Base-by-base conservation (phyloP, 2,113 vertebrate genomes). In the Zeus faber region DNA sequence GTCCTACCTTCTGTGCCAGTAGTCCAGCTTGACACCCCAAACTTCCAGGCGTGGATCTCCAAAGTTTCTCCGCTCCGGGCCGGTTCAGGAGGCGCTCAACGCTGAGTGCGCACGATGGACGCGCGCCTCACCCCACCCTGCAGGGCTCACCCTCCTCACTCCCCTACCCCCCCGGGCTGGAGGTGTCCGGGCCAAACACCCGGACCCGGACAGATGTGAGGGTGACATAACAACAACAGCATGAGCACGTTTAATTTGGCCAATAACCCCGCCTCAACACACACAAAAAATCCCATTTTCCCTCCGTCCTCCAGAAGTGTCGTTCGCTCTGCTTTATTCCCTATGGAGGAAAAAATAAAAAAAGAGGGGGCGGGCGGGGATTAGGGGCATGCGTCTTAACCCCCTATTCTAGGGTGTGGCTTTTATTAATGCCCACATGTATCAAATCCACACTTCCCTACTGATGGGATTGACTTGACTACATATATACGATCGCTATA, bases 191-290 rank as follows among this genome's bases (percentile, higher is more conserved):
- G 80, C 63, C 71, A 77, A 58, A 80, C 79, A 63, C 54, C 58
- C 63, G 16, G n/a, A n/a, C n/a, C 53, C 27, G 67, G 73, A 69
- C 85, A 87, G 81, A 88, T 84, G 85, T 77, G 70, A 58, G 11
- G 10, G 65, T 86, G 79, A 87, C 62, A 77, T 78, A 86, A 82
- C 80, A 50, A 58, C 52, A 48, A 40, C 33, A 43, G 18, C 79
- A 80, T 79, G 53, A 41, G 80, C 62, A 62, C 50, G 58, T 62
- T 83, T 76, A 78, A 84, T 82, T 81, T 82, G 67, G 78, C 74
- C 72, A 84, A 83, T 86, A 14, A 84, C 68, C 17, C 54, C 53
- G 48, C 44, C 44, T 49, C 33, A 37, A 59, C 70, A 24, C 8
- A 41, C 16, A 41, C 4, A 24, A 23, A 29, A 58, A 76, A 72